Conservation (phyloP, 2,797 vertebrate species). For the Pterois miles region DNA sequence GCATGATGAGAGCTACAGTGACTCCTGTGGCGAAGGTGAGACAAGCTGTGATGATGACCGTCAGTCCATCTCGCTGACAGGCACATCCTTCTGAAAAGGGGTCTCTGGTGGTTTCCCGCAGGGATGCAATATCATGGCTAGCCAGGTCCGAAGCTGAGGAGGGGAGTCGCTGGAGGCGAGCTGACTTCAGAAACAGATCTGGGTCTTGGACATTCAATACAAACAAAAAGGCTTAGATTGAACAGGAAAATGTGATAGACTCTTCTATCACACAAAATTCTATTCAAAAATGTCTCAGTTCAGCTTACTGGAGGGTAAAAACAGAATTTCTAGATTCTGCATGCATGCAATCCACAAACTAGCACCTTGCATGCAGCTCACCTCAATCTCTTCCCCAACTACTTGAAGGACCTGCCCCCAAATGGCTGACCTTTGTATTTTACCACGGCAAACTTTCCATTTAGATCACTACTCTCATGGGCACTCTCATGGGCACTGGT, state of each 20-base stretch:
- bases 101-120: constrained; percentile 93
- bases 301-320: neutral
- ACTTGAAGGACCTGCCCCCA: no score
- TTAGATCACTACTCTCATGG: no score
- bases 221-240: neutral
- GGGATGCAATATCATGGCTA: constrained; percentile 88
- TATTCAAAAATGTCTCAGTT: neutral
- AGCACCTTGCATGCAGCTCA: no score
- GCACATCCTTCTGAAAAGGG: constrained; percentile 92
- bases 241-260: neutral
- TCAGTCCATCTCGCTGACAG: constrained; percentile 94
- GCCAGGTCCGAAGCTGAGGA: constrained; percentile 95
- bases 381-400: no score
- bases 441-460: no score
- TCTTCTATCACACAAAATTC: neutral
- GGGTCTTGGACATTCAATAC: constrained; percentile 83
- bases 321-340: neutral
- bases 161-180: constrained; percentile 94
- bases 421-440: no score
- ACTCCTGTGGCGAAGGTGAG: constrained; percentile 96
- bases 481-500: no score
- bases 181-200: constrained; percentile 94
- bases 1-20: constrained; percentile 95
- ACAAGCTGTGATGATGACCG: constrained; percentile 96
- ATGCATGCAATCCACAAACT: neutral